These are phyloP conservation scores for Pseudomugil tenellus DNA, from an alignment of 2,797 vertebrate genomes.

Conservation along the genomic window DNA sequence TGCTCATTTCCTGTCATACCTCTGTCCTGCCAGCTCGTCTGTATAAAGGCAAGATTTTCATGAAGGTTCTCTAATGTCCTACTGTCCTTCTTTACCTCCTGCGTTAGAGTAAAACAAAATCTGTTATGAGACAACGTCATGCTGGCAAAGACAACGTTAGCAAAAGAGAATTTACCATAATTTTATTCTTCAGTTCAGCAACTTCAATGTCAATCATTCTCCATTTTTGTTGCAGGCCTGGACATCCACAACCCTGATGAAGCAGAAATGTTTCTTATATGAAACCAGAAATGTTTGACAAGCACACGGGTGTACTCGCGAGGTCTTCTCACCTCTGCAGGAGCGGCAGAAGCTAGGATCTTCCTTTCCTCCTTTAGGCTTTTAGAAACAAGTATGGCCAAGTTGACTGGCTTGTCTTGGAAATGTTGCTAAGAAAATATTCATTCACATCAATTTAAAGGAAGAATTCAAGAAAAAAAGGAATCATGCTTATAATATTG, in stretches of 20 bases:
- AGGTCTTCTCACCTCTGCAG: slow-evolving; percentile 32
- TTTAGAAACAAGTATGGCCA: slow-evolving; percentile 58
- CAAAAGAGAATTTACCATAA: slow-evolving; percentile 40
- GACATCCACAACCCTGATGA: slow-evolving; percentile 14
- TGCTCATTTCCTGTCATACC: slow-evolving; percentile 6
- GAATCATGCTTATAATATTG: rapidly evolving
- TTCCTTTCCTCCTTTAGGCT: slow-evolving; percentile 59
- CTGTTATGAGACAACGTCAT: background rate
- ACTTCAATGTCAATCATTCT: slow-evolving; percentile 42
- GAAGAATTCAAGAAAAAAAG: background rate
- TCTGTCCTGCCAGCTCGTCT: slow-evolving; percentile 33
- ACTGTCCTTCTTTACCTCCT: slow-evolving; percentile 50
- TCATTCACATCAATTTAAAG: background rate
- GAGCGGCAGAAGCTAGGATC: slow-evolving; percentile 42
- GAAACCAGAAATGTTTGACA: too few relatives aligned
- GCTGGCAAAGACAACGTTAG: too few relatives aligned
- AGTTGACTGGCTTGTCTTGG: background rate
- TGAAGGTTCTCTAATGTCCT: slow-evolving; percentile 43
- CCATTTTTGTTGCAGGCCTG: slow-evolving; percentile 15
- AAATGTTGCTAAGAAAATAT: slow-evolving; percentile 45
- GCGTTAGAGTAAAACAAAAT: slow-evolving; percentile 7
- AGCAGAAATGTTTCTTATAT: slow-evolving; percentile 1
- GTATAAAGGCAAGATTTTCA: slow-evolving; percentile 44
- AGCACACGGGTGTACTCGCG: too few relatives aligned
- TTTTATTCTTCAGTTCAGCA: slow-evolving; percentile 26